A percentile compares a stretch with the other conserved stretches of the same genome.
Evolutionary conservation across 2,888 invertebrate genomes (phyloP).

Genomic region (Zaprionus lineosus): DNA sequence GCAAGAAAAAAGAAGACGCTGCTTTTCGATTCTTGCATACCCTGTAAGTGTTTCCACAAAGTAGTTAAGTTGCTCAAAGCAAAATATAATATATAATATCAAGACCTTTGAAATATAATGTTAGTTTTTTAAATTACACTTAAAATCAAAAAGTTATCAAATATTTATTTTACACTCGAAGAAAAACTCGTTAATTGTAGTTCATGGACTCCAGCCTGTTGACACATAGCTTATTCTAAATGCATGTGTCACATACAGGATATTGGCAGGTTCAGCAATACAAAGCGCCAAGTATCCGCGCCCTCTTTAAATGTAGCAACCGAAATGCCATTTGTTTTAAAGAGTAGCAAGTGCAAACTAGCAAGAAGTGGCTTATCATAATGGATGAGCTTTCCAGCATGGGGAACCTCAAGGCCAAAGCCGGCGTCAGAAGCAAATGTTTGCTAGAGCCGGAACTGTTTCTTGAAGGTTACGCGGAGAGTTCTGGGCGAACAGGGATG

Average conservation of each 20-base stretch:
- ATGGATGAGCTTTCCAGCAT: conserved; percentile 48
- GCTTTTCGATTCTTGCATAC: conserved; percentile 14
- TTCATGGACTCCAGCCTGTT: too few relatives aligned
- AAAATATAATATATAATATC: too few relatives aligned
- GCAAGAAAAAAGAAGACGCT: conserved; percentile 29
- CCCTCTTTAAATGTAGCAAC: conserved; percentile 14
- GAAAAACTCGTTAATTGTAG: too few relatives aligned
- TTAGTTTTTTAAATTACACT: conserved; percentile 29
- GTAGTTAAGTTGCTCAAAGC: too few relatives aligned
- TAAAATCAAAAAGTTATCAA: too few relatives aligned
- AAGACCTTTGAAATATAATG: too few relatives aligned
- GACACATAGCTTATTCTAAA: too few relatives aligned
- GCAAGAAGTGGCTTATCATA: conserved; percentile 67
- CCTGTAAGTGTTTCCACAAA: too few relatives aligned
- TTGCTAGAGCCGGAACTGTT: conserved; percentile 49
- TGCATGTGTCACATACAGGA: too few relatives aligned
- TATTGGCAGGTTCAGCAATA: background rate
- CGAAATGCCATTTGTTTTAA: conserved; percentile 27
- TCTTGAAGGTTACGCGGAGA: conserved; percentile 64
- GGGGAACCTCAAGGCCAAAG: conserved; percentile 48
- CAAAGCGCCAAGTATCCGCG: too few relatives aligned
- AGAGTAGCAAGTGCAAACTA: conserved; percentile 36
- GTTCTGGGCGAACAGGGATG: too few relatives aligned
- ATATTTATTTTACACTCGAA: too few relatives aligned
- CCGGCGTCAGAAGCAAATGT: conserved; percentile 37